Evolutionary conservation across 1,140 invertebrate species (phyloP), one percentile per base, ranked within the genome.

Genomic region (Polyergus mexicanus): DNA sequence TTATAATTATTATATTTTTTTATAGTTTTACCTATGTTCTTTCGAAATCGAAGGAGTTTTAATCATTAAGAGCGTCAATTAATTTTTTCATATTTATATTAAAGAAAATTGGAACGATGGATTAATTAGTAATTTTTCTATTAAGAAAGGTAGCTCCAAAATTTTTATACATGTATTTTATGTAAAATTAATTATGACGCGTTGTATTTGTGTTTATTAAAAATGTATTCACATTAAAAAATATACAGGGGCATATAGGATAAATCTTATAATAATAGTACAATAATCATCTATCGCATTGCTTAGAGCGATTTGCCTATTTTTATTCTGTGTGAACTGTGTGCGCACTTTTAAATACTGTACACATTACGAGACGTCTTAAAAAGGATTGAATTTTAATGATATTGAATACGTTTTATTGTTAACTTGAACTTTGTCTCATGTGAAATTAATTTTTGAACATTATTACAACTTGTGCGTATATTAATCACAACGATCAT

Each of bases 151-250:
- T 11, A 47, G 11, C 44, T 47, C 44, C 7, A 16, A 47, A 13
- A 47, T 47, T 47, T 47, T 3, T 13, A 47, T 13, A 16, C 3
- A 51, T 1, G 4, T 51, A 51, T 51, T 51, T 19, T 51, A 51
- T 3, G 16, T 51, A 51, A 47, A 13, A 47, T 47, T 47, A 16
- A 19, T 51, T 19, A 5, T 28, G 19, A 38, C 7, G 1, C n/a
- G 13, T 44, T 3, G 19, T 32, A 83, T 22, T 65, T 56, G 51
- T 84, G 16, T 80, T 87, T 85, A 84, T 88, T 89, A 80, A 84
- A 90, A 89, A 89, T 78, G 16, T 75, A 51, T 88, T 71, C 63
- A 81, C 28, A 54, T 89, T 88, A 84, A 89, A 90, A 89, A 89
- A 88, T 90, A 90, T 89, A 87, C 44, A 58, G 63, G 44, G 63